Evolutionary conservation across 2,797 vertebrate species (phyloP).

Genomic region (Vultur gryphus): DNA sequence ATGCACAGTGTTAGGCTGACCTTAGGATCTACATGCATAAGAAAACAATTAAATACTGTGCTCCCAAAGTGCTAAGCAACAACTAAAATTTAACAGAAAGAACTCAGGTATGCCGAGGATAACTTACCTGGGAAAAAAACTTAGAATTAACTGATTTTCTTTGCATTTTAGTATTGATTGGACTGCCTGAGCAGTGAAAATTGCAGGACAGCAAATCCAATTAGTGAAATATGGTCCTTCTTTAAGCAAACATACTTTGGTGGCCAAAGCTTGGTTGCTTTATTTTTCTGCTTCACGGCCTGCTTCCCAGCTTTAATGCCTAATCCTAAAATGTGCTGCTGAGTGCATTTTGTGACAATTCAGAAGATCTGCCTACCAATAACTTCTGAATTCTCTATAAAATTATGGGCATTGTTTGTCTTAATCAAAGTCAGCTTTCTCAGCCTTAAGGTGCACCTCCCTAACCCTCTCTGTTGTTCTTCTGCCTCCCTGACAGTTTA

Average conservation of each 20-base stretch:
- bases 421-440: not conserved
- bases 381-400: not conserved
- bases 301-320: not conserved
- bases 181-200: not conserved
- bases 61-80: not conserved
- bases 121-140: not conserved
- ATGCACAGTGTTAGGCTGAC: not conserved
- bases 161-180: not conserved
- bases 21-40: not conserved
- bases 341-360: not conserved
- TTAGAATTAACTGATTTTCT: not conserved
- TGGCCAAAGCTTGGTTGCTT: not conserved
- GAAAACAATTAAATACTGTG: not conserved
- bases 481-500: not conserved
- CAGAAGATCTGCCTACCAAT: not conserved
- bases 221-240: not conserved
- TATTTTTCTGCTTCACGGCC: not conserved
- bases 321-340: not conserved
- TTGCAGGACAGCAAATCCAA: not conserved
- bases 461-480: not conserved
- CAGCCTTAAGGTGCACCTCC: not conserved
- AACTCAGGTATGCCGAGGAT: not conserved
- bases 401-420: not conserved
- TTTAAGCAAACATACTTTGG: not conserved
- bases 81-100: not conserved